phyloP scores from a whole-genome alignment of 2,797 vertebrate species.

The Natrix natrix region DNA sequence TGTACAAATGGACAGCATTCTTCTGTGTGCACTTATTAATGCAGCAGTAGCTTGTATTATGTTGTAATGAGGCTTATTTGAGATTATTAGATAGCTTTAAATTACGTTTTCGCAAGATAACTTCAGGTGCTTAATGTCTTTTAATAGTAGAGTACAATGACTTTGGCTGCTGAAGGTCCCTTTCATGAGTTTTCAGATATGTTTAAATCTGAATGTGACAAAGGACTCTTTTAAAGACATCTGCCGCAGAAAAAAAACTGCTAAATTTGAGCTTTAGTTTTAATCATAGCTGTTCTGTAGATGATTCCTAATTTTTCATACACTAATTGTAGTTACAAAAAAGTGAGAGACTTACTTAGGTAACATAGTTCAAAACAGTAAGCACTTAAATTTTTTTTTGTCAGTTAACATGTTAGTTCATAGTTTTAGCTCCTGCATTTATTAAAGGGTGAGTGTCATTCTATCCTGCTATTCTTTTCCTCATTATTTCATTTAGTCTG shows the following conservation, averaged over 20 bases:
- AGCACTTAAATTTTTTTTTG: neutral
- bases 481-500: neutral
- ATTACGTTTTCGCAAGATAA: neutral
- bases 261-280: neutral
- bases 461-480: neutral
- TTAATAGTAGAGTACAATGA: neutral
- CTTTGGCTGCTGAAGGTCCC: neutral
- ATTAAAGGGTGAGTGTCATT: neutral
- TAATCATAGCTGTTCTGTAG: neutral
- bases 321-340: neutral
- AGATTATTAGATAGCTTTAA: neutral
- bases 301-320: neutral
- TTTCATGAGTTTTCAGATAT: neutral
- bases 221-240: neutral
- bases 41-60: neutral
- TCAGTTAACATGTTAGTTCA: neutral
- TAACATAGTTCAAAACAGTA: neutral
- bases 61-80: neutral
- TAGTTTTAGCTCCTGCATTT: neutral
- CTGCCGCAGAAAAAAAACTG: neutral
- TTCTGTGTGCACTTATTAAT: neutral
- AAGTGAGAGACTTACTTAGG: neutral
- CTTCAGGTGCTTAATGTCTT: neutral
- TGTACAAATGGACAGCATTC: neutral
- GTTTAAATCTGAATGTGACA: neutral